Base-by-base conservation (phyloP, 2,888 invertebrate species). In the Melipona beecheii region DNA sequence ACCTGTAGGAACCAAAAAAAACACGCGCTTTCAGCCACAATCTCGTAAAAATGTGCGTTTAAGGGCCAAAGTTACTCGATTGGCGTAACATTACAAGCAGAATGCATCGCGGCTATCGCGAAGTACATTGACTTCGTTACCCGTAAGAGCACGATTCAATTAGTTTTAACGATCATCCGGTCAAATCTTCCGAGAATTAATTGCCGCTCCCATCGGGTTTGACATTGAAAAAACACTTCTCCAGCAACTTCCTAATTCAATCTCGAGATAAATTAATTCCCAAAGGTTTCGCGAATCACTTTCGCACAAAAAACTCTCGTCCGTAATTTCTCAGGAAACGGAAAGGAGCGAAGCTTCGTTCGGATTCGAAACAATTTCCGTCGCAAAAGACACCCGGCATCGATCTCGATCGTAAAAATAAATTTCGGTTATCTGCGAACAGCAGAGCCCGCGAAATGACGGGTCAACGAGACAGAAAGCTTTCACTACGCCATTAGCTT, bases 101-200 rank as follows among this genome's bases (percentile, higher is more conserved):
- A 58, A 19, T 58, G 36, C 19, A 49, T 3, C 9, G 72, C 50
- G n/a, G 5, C 24, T 50, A 31, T 65, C 69, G 62, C 68, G 27
- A 68, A 68, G 80, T 66, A 69, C 80, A 75, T 87, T 75, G 79
- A 83, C 78, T 81, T 87, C 81, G 73, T 86, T 81, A 78, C 76
- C 54, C 65, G 56, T 64, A 49, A 68, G 56, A 75, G 71, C 69
- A 82, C 68, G 58, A 83, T 86, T 78, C 81, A 84, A 89, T 89
- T 89, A 88, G 65, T 70, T 74, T 43, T 56, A 84, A 71, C 78
- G 79, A 72, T 68, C 85, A 81, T 90, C 82, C 83, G 83, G 78
- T 86, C 80, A 72, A 88, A 88, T 82, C 73, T 89, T 89, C 84
- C 78, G 50, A 78, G 90, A 89, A 89, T 72, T 83, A 85, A 88